phyloP scores from a whole-genome alignment of 2,113 vertebrate genomes.

The Passerina amoena region DNA sequence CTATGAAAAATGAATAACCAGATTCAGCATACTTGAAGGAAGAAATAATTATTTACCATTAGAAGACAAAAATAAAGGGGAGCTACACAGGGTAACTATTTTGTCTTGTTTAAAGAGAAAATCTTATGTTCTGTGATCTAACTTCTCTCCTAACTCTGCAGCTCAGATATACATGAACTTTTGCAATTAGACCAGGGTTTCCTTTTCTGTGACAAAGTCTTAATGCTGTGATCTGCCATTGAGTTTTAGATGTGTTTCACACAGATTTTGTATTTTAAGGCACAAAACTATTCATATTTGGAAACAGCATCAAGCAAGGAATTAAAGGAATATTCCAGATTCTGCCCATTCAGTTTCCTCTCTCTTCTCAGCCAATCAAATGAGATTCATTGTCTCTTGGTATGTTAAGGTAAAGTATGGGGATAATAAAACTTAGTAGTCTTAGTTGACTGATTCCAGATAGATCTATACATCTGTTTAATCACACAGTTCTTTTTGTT shows the following conservation, averaged over 20 bases:
- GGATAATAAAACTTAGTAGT: background rate
- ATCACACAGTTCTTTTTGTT: background rate
- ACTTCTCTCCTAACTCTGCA: background rate
- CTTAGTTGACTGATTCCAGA: background rate
- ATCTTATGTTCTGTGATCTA: background rate
- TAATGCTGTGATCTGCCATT: background rate
- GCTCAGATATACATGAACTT: background rate
- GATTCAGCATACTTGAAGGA: background rate
- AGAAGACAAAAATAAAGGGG: background rate
- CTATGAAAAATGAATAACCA: background rate
- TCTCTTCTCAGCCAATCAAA: background rate
- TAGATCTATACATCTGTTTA: background rate
- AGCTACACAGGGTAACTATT: background rate
- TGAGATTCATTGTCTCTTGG: background rate
- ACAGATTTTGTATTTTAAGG: background rate
- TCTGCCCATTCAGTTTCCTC: background rate
- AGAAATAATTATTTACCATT: background rate
- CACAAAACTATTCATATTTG: background rate
- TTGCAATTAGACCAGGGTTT: background rate
- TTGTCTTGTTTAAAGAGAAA: background rate
- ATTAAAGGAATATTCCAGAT: background rate
- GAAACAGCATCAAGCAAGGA: background rate
- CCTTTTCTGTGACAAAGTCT: background rate
- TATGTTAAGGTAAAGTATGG: background rate
- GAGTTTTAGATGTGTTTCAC: background rate